Percentiles rank a stretch among this genome's conserved stretches.
Conservation (phyloP, 2,888 invertebrate species). For the Pyrocoelia pectoralis region DNA sequence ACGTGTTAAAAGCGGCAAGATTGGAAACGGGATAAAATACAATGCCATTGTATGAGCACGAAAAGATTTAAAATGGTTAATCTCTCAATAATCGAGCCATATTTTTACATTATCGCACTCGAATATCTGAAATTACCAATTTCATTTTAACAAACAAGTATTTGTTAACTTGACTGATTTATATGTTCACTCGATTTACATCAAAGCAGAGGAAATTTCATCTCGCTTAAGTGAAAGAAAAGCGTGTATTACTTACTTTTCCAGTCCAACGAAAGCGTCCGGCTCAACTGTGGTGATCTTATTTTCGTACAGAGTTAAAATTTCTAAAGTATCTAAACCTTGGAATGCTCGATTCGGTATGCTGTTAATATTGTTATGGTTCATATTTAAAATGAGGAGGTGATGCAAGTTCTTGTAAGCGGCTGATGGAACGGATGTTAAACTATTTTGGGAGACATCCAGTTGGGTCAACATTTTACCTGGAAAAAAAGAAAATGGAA, state of each 20-base stretch:
- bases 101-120: too few species aligned
- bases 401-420: conserved; percentile 84
- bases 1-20: too few species aligned
- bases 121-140: too few species aligned
- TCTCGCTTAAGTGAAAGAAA: too few species aligned
- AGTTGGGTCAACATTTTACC: conserved; percentile 88
- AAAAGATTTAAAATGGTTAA: too few species aligned
- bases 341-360: conserved; percentile 85
- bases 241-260: conserved; percentile 81
- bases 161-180: too few species aligned
- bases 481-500: conserved; percentile 53
- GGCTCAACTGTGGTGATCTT: conserved; percentile 80
- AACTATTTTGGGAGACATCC: conserved; percentile 86
- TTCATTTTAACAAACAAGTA: too few species aligned
- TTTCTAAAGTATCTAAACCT: conserved; percentile 86
- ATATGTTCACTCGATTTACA: too few species aligned
- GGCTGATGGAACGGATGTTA: conserved; percentile 80
- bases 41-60: too few species aligned
- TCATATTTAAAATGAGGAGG: conserved; percentile 86
- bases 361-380: conserved; percentile 83
- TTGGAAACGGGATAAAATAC: too few species aligned
- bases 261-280: conserved; percentile 86
- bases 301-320: conserved; percentile 87
- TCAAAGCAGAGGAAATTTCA: too few species aligned
- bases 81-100: too few species aligned